A percentile compares a stretch with the other conserved stretches of the same genome.
phyloP scores from a whole-genome alignment of 2,888 invertebrate genomes.

The Torymus auratus region DNA sequence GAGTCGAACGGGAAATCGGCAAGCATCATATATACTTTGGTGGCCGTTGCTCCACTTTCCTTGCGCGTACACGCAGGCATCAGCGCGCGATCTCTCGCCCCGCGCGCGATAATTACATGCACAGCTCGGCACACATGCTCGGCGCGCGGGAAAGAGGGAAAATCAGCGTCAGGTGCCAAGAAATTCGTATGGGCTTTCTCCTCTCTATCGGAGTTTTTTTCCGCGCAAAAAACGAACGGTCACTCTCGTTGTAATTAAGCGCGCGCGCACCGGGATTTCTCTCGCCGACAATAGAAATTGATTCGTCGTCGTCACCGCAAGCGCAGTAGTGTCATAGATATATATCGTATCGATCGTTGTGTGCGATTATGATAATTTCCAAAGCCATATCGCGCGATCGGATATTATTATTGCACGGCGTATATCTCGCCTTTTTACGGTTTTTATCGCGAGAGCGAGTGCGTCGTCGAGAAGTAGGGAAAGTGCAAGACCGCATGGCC shows the following conservation, averaged over 20 bases:
- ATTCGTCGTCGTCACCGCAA: background rate
- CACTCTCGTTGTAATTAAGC: slow-evolving; percentile 43
- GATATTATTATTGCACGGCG: too few species aligned
- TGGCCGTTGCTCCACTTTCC: slow-evolving; percentile 44
- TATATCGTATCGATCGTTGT: too few species aligned
- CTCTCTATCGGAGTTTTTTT: background rate
- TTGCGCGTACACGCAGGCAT: background rate
- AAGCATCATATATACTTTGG: background rate
- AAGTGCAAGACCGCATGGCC: too few species aligned
- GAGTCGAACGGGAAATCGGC: background rate
- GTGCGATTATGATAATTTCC: too few species aligned
- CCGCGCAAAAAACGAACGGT: background rate
- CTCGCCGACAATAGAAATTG: slow-evolving; percentile 43
- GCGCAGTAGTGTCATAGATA: too few species aligned
- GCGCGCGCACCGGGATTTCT: slow-evolving; percentile 18
- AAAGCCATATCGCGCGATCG: too few species aligned
- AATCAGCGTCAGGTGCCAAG: slow-evolving; percentile 49
- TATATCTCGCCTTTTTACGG: too few species aligned
- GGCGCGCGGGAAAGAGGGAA: slow-evolving; percentile 28
- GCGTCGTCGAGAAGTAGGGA: too few species aligned
- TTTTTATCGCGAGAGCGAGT: too few species aligned
- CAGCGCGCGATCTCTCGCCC: background rate
- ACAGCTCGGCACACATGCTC: slow-evolving; percentile 38
- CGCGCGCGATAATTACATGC: slow-evolving; percentile 47
- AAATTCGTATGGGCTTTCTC: slow-evolving; percentile 47